Percentiles rank a stretch among this genome's conserved stretches.
These are phyloP conservation scores for Ectemnius cavifrons DNA, from an alignment of 2,888 invertebrate species.

Conservation along the genomic window DNA sequence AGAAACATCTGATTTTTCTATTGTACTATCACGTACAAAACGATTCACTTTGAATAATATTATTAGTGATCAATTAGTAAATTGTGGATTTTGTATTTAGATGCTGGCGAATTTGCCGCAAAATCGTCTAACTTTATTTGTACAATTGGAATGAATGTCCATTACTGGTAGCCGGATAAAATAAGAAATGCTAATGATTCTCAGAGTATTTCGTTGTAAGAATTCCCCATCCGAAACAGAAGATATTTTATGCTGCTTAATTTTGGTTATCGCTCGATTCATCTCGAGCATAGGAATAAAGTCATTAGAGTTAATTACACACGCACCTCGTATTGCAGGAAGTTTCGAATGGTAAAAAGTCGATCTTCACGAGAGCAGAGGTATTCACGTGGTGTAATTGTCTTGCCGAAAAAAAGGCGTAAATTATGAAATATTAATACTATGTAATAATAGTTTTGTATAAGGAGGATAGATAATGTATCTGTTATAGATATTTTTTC, in stretches of 20 bases:
- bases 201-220: conserved; percentile 64
- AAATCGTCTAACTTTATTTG: conserved; percentile 57
- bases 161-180: conserved; percentile 63
- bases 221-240: conserved; percentile 53
- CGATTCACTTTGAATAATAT: conserved; percentile 41
- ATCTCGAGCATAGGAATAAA: conserved; percentile 19
- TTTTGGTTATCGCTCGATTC: conserved; percentile 32
- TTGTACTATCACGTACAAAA: conserved; percentile 35
- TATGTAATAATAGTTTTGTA: conserved; percentile 70
- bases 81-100: conserved; percentile 47
- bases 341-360: conserved; percentile 16
- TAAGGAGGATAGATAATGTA: conserved; percentile 67
- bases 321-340: conserved; percentile 32
- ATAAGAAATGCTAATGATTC: conserved; percentile 58
- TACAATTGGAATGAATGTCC: conserved; percentile 63
- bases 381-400: conserved; percentile 43
- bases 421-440: conserved; percentile 63
- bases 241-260: conserved; percentile 38
- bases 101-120: conserved; percentile 51
- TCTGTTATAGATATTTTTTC: conserved; percentile 73
- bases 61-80: conserved; percentile 37
- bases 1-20: conserved; percentile 29
- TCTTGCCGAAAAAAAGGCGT: conserved; percentile 47
- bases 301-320: conserved; percentile 42
- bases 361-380: conserved; percentile 32